phyloP scores from a whole-genome alignment of 2,113 vertebrate species.

The Mionectes macconnelli region DNA sequence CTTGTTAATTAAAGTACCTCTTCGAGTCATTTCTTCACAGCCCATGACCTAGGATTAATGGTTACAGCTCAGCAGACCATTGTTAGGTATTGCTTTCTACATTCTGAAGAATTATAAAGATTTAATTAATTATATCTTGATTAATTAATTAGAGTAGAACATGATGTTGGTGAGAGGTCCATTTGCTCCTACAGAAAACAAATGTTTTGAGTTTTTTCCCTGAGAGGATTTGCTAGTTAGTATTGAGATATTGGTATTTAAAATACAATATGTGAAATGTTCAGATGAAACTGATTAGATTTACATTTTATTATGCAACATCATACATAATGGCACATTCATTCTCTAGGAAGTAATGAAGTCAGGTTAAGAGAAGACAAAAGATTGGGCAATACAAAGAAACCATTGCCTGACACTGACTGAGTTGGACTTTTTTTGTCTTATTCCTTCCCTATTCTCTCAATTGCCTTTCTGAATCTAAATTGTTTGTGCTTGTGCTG shows the following conservation, averaged over 20 bases:
- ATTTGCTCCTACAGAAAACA: not conserved
- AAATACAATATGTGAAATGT: not conserved
- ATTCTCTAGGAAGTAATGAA: not conserved
- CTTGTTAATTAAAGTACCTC: constrained; percentile 33
- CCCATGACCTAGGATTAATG: not conserved
- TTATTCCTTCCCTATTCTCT: not conserved
- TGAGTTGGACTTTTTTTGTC: not conserved
- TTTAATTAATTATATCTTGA: not conserved
- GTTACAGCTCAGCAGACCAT: not conserved
- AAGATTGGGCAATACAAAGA: not conserved
- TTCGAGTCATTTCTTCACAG: constrained; percentile 2
- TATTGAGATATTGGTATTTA: not conserved
- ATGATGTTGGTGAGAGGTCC: not conserved
- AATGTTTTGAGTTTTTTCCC: not conserved
- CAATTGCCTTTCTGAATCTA: not conserved
- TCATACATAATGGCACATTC: not conserved
- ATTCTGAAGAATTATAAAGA: not conserved
- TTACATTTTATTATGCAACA: not conserved
- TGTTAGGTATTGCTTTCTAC: not conserved
- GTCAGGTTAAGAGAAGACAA: not conserved
- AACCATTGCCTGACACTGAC: not conserved
- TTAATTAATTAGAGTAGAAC: not conserved
- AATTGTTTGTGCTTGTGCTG: not conserved
- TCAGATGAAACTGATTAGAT: not conserved
- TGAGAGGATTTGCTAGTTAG: not conserved